Conservation (phyloP, 92 coral and sea anemone species). For the Palythoa grandiflora region DNA sequence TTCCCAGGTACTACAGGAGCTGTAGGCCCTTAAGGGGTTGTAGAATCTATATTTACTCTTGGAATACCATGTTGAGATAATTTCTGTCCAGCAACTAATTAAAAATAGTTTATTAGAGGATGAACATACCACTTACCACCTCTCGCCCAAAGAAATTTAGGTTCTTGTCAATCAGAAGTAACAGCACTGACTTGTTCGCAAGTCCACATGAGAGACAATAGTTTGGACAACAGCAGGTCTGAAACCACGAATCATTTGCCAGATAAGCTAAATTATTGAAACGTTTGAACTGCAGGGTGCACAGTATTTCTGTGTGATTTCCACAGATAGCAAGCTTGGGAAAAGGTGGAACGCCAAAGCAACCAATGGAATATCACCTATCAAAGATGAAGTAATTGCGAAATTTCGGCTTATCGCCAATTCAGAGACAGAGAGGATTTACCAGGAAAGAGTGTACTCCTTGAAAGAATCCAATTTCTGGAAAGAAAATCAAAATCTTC, state of each 20-base stretch:
- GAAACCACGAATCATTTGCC: too few relatives aligned
- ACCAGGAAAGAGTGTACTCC: neutral
- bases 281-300: constrained; percentile 37
- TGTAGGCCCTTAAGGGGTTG: neutral
- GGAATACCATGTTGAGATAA: neutral
- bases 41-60: neutral
- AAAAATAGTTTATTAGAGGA: neutral
- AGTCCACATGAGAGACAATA: neutral
- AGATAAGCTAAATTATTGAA: neutral
- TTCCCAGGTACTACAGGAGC: constrained; percentile 23
- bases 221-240: neutral
- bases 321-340: constrained; percentile 4
- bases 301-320: constrained; percentile 23
- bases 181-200: neutral
- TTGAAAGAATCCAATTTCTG: neutral
- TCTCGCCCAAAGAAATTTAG: neutral
- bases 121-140: neutral
- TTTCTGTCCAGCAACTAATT: neutral
- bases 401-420: constrained; percentile 39
- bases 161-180: neutral
- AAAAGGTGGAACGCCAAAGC: constrained; percentile 38
- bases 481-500: neutral
- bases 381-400: constrained; percentile 52
- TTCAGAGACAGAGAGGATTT: constrained; percentile 32
- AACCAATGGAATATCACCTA: constrained; percentile 45